Evolutionary conservation across 2,113 vertebrate genomes (phyloP).

Genomic region (Anas platyrhynchos): DNA sequence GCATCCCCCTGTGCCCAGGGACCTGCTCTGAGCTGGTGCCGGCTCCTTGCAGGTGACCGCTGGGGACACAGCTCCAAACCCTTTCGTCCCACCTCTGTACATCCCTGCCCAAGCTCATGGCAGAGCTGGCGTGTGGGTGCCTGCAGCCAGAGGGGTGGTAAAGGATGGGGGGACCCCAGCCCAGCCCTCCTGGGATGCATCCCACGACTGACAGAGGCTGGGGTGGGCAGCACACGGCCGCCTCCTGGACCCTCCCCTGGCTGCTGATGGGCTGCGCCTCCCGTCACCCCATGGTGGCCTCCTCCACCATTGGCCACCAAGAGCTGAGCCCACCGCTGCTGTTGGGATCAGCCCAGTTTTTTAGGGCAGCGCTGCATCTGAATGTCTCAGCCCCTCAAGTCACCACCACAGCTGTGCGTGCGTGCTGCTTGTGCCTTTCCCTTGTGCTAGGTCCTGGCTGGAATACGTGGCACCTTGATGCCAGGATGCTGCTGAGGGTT

Average conservation of each 20-base stretch:
- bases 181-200: not conserved
- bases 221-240: not conserved
- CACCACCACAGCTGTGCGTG: not conserved
- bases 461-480: not conserved
- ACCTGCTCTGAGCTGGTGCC: not conserved
- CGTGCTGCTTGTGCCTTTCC: not conserved
- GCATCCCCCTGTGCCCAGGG: rapidly evolving
- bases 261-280: slow-evolving; percentile 55
- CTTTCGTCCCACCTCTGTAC: not conserved
- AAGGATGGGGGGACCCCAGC: not conserved
- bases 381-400: not conserved
- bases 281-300: slow-evolving; percentile 41
- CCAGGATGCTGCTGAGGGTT: not conserved
- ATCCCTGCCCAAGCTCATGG: not conserved
- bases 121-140: not conserved
- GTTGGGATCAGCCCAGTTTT: not conserved
- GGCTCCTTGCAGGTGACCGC: not conserved
- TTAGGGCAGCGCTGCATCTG: not conserved
- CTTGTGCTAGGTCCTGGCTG: not conserved
- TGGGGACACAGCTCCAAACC: not conserved
- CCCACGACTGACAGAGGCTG: not conserved
- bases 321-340: not conserved
- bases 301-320: slow-evolving; percentile 54
- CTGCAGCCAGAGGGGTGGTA: not conserved
- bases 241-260: slow-evolving; percentile 53